A percentile compares a stretch with the other conserved stretches of the same genome.
Evolutionary conservation across 2,888 invertebrate species (phyloP).

Genomic region (Erynnis tages): DNA sequence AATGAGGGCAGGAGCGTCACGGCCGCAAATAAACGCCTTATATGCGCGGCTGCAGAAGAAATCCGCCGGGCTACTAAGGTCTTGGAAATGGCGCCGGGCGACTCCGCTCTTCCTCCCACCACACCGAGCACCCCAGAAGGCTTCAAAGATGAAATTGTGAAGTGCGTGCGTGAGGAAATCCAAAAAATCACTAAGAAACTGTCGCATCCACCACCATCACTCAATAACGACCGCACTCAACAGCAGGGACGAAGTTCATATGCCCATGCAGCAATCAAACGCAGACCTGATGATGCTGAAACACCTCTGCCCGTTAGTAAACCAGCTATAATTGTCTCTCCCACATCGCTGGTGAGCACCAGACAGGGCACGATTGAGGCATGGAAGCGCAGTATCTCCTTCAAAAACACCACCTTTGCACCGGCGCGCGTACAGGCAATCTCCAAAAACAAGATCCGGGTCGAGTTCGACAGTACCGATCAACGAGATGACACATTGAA

Average conservation of each 20-base stretch:
- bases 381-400: neutral
- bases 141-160: no score
- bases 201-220: no score
- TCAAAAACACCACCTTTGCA: neutral
- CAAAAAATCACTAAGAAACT: constrained; percentile 21
- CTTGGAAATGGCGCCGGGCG: constrained; percentile 2
- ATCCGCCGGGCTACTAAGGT: neutral
- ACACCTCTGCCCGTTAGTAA: neutral
- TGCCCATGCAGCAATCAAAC: neutral
- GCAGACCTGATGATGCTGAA: neutral
- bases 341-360: neutral
- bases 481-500: neutral
- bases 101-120: constrained; percentile 34
- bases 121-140: constrained; percentile 30
- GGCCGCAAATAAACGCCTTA: neutral
- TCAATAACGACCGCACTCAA: no score
- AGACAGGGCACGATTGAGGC: no score
- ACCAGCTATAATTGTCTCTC: neutral
- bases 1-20: neutral
- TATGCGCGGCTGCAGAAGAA: neutral
- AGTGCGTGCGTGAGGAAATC: neutral
- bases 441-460: neutral
- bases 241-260: no score
- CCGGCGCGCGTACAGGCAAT: neutral
- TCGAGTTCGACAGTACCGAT: neutral